phyloP scores from a whole-genome alignment of 2,797 vertebrate species.

The Mormyrops boulengeri region DNA sequence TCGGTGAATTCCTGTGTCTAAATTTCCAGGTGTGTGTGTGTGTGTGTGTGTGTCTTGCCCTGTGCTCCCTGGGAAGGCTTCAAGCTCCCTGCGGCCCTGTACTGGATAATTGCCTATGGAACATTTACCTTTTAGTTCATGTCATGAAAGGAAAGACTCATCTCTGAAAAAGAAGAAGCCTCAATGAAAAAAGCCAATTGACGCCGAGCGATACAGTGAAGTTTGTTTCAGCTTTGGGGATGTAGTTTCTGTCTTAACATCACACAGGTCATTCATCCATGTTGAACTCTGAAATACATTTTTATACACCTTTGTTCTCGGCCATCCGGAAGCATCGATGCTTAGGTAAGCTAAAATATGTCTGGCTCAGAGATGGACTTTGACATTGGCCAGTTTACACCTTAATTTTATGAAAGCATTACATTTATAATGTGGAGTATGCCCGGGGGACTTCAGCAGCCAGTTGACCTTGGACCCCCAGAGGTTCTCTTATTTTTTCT shows the following conservation, averaged over 20 bases:
- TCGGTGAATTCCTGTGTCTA: neutral
- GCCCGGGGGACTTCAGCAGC: neutral
- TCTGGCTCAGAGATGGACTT: neutral
- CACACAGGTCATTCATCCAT: neutral
- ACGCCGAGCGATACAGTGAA: neutral
- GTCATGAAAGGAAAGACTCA: neutral
- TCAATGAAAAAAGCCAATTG: neutral
- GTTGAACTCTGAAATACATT: neutral
- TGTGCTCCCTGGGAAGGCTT: neutral
- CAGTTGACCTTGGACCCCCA: neutral
- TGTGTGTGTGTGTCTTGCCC: neutral
- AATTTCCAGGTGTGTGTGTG: neutral
- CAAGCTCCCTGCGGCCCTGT: neutral
- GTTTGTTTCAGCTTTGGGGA: neutral
- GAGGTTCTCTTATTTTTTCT: neutral
- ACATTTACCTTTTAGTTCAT: neutral
- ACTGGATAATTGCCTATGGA: neutral
- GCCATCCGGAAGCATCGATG: neutral
- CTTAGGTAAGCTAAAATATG: neutral
- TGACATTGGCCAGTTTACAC: neutral
- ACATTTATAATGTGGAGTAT: neutral
- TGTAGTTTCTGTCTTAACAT: neutral
- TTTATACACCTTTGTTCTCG: neutral
- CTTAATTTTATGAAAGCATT: neutral
- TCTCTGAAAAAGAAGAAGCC: neutral